Base-by-base conservation (phyloP, 2,797 vertebrate species). In the Emys orbicularis region DNA sequence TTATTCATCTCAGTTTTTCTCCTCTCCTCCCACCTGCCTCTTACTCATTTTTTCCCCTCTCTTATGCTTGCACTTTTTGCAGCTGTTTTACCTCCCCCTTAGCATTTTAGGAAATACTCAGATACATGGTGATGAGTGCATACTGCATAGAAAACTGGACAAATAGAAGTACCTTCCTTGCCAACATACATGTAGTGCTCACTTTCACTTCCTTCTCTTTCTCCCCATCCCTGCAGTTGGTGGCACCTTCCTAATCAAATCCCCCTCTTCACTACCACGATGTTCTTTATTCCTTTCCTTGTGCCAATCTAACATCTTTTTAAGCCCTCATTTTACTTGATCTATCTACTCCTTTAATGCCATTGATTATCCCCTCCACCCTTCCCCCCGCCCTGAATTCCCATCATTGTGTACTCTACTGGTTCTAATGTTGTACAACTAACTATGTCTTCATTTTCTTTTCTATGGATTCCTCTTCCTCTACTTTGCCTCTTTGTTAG, bases 81-180 rank as follows among this genome's bases (percentile, higher is more conserved):
- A 68, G 5, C 37, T 12, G 11, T 77, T 31, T 72, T 41, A 41
- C 37, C 44, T 77, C 15, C 4, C 27, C 4, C 79, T 90, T 79
- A 74, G 54, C 87, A 65, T 2, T 79, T 88, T 50, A 2, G 4
- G 52, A 31, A 34, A 7, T 68, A 21, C 41, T 79, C 82, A 49
- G 49, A 4, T 47, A 76, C 3, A 29, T 27, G 8, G 1, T 27
- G 54, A 53, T 0, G 0, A 82, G 2, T 11, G 41, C 44, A 41
- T 27, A 16, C 59, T 6, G 8, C 29, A 1, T 53, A 90, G 81
- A 88, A 89, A n/a, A 3, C 3, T 3, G 57, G 0, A 23, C 37
- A 77, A 47, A 47, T 5, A 49, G 13, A 49, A 47, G 25, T 5
- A 15, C 25, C 44, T 31, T 49, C 44, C 44, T 31, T 77, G 27